These are phyloP conservation scores for Candidula unifasciata DNA, from an alignment of 2,888 invertebrate species.

Conservation along the genomic window DNA sequence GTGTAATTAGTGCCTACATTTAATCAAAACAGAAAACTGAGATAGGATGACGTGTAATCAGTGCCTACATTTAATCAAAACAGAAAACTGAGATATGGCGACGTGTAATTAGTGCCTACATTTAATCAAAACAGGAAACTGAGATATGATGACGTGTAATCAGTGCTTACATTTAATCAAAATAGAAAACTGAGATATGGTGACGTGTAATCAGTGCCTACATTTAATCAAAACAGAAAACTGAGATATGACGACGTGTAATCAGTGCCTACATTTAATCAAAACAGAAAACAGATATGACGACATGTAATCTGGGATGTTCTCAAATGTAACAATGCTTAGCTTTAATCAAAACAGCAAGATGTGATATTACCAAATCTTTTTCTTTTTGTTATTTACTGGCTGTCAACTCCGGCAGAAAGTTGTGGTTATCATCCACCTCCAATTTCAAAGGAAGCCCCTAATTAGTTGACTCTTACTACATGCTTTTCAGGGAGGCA, in stretches of 20 bases:
- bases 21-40: neutral
- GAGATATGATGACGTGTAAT: constrained; percentile 80
- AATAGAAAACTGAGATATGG: too few species aligned
- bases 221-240: neutral
- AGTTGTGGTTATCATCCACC: too few species aligned
- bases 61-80: neutral
- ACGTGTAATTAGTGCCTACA: constrained; percentile 65
- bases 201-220: too few species aligned
- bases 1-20: neutral
- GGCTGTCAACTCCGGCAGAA: too few species aligned
- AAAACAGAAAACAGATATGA: too few species aligned
- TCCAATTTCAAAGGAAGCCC: too few species aligned
- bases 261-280: neutral
- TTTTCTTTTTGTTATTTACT: too few species aligned
- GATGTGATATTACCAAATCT: constrained; percentile 63
- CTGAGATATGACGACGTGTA: neutral
- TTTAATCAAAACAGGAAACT: constrained; percentile 72
- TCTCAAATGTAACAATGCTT: too few species aligned
- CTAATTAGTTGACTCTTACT: too few species aligned
- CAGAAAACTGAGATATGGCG: too few species aligned
- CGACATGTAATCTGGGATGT: neutral
- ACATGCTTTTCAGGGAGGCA: too few species aligned
- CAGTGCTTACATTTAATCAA: constrained; percentile 77
- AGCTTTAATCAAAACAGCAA: constrained; percentile 76
- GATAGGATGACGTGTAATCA: neutral